These are phyloP conservation scores for Lepidocyrtinus sp. DNA, from an alignment of 2,888 invertebrate species.

Conservation along the genomic window DNA sequence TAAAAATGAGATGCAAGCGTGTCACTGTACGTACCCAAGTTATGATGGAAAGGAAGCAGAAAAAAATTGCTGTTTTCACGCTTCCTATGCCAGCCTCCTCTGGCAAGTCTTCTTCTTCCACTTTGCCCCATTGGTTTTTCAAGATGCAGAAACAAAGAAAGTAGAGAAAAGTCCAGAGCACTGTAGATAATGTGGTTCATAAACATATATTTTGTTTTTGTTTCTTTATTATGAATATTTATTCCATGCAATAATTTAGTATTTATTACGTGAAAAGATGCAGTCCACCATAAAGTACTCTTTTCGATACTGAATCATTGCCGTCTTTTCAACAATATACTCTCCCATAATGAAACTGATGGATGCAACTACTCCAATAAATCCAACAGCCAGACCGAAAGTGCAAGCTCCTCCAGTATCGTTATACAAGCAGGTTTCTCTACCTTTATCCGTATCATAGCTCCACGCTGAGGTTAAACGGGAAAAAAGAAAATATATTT, in stretches of 20 bases:
- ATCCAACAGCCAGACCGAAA: slow-evolving; percentile 59
- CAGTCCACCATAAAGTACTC: slow-evolving; percentile 55
- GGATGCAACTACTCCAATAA: slow-evolving; percentile 56
- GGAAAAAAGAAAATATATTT: too few relatives aligned
- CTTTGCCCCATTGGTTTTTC: slow-evolving; percentile 57
- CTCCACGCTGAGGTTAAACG: too few relatives aligned
- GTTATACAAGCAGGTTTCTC: slow-evolving; percentile 52
- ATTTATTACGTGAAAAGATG: slow-evolving; percentile 54
- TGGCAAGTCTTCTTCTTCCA: slow-evolving; percentile 46
- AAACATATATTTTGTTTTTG: neutral
- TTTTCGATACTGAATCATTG: slow-evolving; percentile 42
- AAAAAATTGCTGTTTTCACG: slow-evolving; percentile 58
- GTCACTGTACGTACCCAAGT: slow-evolving; percentile 49
- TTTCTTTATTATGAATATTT: too few relatives aligned
- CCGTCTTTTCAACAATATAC: slow-evolving; percentile 55
- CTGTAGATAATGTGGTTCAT: slow-evolving; percentile 30
- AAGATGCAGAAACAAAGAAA: slow-evolving; percentile 57
- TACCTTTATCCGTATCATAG: slow-evolving; percentile 29
- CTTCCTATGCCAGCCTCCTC: slow-evolving; percentile 46
- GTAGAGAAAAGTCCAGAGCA: slow-evolving; percentile 58
- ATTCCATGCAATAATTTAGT: too few relatives aligned
- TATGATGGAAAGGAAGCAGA: slow-evolving; percentile 54
- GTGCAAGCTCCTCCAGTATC: slow-evolving; percentile 57
- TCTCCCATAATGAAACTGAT: slow-evolving; percentile 60
- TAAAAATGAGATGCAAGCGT: too few relatives aligned